A percentile compares a stretch with the other conserved stretches of the same genome.
Evolutionary conservation across 2,113 vertebrate species (phyloP).

Genomic region (Platanista minor): DNA sequence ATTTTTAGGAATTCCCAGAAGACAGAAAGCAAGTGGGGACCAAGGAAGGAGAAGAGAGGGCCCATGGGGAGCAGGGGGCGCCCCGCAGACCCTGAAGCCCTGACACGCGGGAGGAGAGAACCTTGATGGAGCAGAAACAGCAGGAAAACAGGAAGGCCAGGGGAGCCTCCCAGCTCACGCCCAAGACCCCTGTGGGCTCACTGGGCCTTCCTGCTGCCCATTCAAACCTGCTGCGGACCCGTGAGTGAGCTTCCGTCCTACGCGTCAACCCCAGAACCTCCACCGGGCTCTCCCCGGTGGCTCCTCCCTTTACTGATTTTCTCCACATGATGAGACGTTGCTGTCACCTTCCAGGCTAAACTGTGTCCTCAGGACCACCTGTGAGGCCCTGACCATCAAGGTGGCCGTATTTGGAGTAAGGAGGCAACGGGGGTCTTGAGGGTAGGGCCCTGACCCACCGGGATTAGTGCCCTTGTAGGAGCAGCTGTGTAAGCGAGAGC

Average conservation of each 20-base stretch:
- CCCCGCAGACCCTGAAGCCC: neutral
- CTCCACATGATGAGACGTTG: neutral
- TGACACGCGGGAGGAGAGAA: neutral
- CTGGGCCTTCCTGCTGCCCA: neutral
- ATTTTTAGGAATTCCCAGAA: neutral
- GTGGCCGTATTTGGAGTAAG: too few relatives aligned
- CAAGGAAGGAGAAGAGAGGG: too few relatives aligned
- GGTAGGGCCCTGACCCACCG: neutral
- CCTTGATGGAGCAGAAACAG: neutral
- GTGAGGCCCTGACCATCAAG: too few relatives aligned
- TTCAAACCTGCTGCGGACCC: neutral
- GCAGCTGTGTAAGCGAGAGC: neutral
- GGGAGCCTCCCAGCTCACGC: neutral
- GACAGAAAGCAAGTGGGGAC: neutral
- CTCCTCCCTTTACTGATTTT: too few relatives aligned
- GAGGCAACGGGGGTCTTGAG: neutral
- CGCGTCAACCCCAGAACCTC: neutral
- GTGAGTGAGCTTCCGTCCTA: too few relatives aligned
- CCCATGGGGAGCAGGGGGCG: neutral
- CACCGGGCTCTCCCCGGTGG: too few relatives aligned
- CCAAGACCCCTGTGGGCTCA: neutral
- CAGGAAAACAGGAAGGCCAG: neutral
- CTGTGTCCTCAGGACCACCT: neutral
- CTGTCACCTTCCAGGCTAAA: too few relatives aligned
- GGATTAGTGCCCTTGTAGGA: neutral